Conservation (phyloP, 2,888 invertebrate genomes). For the Stramonita haemastoma region DNA sequence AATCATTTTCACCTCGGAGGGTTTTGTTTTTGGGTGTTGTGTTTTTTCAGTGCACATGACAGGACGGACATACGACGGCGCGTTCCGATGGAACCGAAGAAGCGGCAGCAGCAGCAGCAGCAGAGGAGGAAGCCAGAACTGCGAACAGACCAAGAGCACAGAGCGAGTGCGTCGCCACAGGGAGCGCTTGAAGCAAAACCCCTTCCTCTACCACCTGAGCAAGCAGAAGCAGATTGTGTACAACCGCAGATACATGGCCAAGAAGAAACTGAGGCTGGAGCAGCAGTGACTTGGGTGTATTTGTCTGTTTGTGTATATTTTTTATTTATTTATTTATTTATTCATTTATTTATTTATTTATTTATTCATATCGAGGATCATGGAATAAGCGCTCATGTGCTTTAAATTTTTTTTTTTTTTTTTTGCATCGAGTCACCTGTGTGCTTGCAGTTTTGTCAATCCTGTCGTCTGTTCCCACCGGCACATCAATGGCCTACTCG, state of each 20-base stretch:
- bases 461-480: too few relatives aligned
- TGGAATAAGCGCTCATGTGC: too few relatives aligned
- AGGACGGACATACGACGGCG: not conserved
- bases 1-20: not conserved
- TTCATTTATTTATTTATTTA: too few relatives aligned
- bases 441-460: too few relatives aligned
- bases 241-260: conserved; percentile 20
- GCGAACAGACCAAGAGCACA: conserved; percentile 4
- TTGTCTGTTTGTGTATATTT: too few relatives aligned
- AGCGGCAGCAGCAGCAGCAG: not conserved
- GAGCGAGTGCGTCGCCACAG: conserved; percentile 34
- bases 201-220: conserved; percentile 17
- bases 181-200: conserved; percentile 14
- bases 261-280: not conserved
- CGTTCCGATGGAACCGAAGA: not conserved
- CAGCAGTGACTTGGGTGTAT: not conserved
- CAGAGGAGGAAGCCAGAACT: not conserved
- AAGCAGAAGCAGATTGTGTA: conserved; percentile 4
- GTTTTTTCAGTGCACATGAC: conserved; percentile 26
- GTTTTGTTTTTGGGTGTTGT: conserved; percentile 5
- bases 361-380: too few relatives aligned
- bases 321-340: too few relatives aligned
- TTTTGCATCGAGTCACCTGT: too few relatives aligned
- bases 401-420: too few relatives aligned
- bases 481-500: too few relatives aligned